Evolutionary conservation across 2,888 invertebrate species (phyloP).

Genomic region (Lissonota sp.): DNA sequence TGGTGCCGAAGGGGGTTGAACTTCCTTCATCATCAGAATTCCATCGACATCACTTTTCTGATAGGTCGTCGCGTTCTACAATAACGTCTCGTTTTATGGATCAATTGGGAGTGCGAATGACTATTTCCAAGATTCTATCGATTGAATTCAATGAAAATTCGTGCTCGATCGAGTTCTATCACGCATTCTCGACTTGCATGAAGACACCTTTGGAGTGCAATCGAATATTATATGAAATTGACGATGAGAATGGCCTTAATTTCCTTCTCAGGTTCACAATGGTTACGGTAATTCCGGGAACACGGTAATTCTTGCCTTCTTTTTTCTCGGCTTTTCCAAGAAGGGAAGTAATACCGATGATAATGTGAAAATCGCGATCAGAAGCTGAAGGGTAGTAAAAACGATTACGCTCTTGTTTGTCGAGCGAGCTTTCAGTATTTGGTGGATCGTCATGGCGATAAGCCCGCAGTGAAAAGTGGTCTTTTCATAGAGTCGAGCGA

Average conservation of each 20-base stretch:
- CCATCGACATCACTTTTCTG: slow-evolving; percentile 13
- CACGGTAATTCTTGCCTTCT: neutral
- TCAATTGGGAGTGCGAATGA: slow-evolving; percentile 14
- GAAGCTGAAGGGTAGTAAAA: slow-evolving; percentile 36
- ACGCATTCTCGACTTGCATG: no score
- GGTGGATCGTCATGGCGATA: slow-evolving; percentile 10
- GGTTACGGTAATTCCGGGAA: neutral
- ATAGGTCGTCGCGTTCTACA: neutral
- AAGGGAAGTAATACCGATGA: neutral
- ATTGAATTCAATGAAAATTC: neutral
- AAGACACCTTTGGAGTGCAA: no score
- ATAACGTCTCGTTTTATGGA: slow-evolving; percentile 19
- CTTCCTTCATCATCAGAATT: slow-evolving; percentile 26
- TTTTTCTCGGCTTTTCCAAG: slow-evolving; percentile 3
- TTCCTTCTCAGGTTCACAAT: no score
- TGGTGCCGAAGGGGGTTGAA: slow-evolving; percentile 7
- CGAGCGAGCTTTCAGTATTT: neutral
- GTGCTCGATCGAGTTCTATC: neutral
- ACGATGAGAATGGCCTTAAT: no score
- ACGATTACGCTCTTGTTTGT: slow-evolving; percentile 2
- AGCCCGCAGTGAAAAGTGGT: slow-evolving; percentile 26
- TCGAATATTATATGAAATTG: no score
- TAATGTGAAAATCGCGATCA: slow-evolving; percentile 18
- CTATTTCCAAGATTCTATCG: neutral
- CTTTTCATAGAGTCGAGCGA: slow-evolving; percentile 50